phyloP scores from a whole-genome alignment of 2,888 invertebrate species.

The Pseudolycoriella hygida region DNA sequence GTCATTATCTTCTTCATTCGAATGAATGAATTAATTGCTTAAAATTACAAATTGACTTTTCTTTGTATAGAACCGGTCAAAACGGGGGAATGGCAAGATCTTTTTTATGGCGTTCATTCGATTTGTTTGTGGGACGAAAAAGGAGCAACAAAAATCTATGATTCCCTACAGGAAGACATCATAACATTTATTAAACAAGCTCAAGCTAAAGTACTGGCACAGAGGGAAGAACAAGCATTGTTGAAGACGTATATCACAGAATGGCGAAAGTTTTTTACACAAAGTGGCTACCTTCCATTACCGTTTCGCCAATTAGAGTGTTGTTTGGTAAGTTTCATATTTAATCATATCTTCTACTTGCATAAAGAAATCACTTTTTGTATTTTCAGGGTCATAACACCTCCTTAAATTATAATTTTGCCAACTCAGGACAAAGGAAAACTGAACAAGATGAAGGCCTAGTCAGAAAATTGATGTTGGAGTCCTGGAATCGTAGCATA shows the following conservation, averaged over 20 bases:
- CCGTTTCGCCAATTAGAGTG: conserved; percentile 88
- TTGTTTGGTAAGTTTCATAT: too few species aligned
- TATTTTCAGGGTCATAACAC: conserved; percentile 23
- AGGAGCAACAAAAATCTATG: conserved; percentile 72
- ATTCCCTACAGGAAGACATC: conserved; percentile 81
- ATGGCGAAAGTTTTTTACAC: conserved; percentile 96
- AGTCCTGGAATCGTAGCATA: conserved; percentile 96
- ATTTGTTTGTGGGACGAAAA: conserved; percentile 97
- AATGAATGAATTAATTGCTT: too few species aligned
- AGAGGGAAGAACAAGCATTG: conserved; percentile 87
- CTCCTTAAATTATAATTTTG: conserved; percentile 19
- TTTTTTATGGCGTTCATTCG: conserved; percentile 89
- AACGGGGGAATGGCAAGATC: conserved; percentile 91
- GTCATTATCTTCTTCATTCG: too few species aligned
- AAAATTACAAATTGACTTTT: too few species aligned
- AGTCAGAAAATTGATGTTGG: conserved; percentile 89
- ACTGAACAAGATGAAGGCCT: conserved; percentile 68
- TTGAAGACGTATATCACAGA: conserved; percentile 93
- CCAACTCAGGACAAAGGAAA: conserved; percentile 16
- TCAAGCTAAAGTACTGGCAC: conserved; percentile 72
- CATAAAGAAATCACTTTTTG: conserved; percentile 6
- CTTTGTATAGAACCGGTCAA: conserved; percentile 55
- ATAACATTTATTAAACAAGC: conserved; percentile 88
- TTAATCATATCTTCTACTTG: too few species aligned
- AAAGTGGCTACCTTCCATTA: conserved; percentile 90